phyloP scores from a whole-genome alignment of 2,113 vertebrate species.

The Mugil cephalus region DNA sequence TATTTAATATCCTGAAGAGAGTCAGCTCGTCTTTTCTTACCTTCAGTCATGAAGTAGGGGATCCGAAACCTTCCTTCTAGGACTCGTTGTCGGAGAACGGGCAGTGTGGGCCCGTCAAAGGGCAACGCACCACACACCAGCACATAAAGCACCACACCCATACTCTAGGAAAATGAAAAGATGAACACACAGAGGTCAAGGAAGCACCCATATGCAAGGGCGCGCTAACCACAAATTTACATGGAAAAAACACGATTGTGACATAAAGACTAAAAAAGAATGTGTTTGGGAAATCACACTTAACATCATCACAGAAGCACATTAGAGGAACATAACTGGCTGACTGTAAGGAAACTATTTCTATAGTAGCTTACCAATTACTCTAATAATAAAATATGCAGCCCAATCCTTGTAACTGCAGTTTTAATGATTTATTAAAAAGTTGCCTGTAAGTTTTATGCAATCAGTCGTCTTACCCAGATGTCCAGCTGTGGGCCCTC shows the following conservation, averaged over 20 bases:
- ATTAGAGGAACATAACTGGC: constrained; percentile 24
- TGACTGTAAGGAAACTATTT: constrained; percentile 14
- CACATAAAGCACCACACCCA: constrained; percentile 98
- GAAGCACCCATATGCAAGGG: not conserved
- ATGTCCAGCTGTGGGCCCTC: constrained; percentile 99
- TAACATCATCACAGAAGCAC: not conserved
- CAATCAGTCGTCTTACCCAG: constrained; percentile 88
- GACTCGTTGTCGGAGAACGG: constrained; percentile 94
- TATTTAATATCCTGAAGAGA: not conserved
- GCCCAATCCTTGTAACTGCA: not conserved
- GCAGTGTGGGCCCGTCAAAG: constrained; percentile 96
- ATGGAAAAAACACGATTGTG: not conserved
- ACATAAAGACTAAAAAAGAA: not conserved
- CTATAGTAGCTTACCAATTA: not conserved
- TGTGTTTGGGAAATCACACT: constrained; percentile 22
- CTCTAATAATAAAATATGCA: too few relatives aligned
- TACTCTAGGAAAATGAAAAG: constrained; percentile 85
- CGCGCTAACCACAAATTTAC: not conserved
- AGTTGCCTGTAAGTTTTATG: constrained; percentile 2
- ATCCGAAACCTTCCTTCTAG: constrained; percentile 98
- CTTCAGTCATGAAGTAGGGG: constrained; percentile 99
- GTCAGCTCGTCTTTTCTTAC: constrained; percentile 74
- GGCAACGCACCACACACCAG: constrained; percentile 97
- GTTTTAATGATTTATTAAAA: not conserved
- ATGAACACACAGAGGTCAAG: constrained; percentile 35